Base-by-base conservation (phyloP, 2,797 vertebrate genomes). In the Novumbra hubbsi region DNA sequence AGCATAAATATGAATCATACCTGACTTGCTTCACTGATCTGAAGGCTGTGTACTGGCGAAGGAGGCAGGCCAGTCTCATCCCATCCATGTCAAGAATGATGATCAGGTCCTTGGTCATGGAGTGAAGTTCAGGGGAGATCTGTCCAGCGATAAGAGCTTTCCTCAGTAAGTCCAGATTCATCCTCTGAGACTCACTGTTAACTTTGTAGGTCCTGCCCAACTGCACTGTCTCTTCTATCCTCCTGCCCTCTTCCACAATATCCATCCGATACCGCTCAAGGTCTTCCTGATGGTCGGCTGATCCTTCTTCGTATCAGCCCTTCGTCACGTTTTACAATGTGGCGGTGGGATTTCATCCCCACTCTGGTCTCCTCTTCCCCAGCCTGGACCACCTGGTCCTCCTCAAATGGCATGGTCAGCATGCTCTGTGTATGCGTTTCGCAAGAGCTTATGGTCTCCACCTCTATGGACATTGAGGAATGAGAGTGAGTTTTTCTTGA, bases 111-210 rank as follows among this genome's bases (percentile, higher is more conserved):
- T 74, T 83, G 57, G 80, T 80, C 66, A n/a, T 70, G 30, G 5
- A 16, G 2, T 88, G 17, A 14, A 88, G 73, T 9, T 79, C 49
- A 32, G 38, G 21, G 66, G 84, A 76, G 28, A 90, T 75, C 50
- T 55, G 72, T 45, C 71, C 74, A 24, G 49, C 73, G 76, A 81
- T 74, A 49, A 19, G 41, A 3, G 81, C 86, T 71, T 86, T 69
- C 68, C 71, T 74, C 77, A 91, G 78, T 41, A 88, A 60, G 24
- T 76, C 75, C 66, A 88, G 49, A n/a, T 91, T 90, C 68, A 73
- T 85, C 50, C 73, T 86, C 70, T 91, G 89, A 71, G 80, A 81
- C 3, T 78, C 73, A 57, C 89, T 83, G 64, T 89, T 78, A 34
- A 90, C 73, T 41, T 80, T 79, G 73, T 84, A 88, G 27, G 73